Conservation (phyloP, 2,888 invertebrate species). For the Parnassius glacialis region DNA sequence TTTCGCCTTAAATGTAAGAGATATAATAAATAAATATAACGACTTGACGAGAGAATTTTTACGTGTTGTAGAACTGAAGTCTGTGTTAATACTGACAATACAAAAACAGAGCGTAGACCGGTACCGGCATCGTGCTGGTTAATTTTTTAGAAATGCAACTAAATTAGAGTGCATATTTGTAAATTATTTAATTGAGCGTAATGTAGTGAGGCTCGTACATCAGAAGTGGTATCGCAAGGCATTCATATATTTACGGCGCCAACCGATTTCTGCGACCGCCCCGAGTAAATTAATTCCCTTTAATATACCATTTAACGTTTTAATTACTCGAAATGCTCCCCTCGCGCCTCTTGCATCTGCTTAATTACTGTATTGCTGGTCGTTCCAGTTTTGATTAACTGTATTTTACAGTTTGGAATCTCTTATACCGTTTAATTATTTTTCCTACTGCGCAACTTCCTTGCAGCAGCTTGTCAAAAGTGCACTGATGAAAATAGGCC, state of each 20-base stretch:
- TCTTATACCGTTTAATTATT: no score
- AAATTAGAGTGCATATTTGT: not conserved
- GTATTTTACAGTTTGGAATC: not conserved
- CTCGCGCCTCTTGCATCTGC: not conserved
- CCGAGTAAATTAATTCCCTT: constrained; percentile 4
- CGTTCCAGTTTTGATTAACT: not conserved
- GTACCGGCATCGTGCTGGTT: not conserved
- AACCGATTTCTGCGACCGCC: not conserved
- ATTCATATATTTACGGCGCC: constrained; percentile 2
- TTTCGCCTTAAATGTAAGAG: no score
- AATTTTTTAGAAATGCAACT: not conserved
- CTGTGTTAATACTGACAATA: no score
- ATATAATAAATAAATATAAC: no score
- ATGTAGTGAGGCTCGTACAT: not conserved
- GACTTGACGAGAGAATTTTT: no score
- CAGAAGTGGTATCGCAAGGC: not conserved
- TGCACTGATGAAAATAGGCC: no score
- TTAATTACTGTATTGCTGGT: constrained; percentile 2
- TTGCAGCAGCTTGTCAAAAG: no score
- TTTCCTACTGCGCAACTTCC: no score
- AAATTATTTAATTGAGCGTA: constrained; percentile 3
- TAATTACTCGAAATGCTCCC: constrained; percentile 15
- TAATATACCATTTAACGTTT: constrained; percentile 12
- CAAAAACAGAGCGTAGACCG: no score
- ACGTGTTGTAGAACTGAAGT: no score